Evolutionary conservation across 2,888 invertebrate genomes (phyloP).

Genomic region (Tetanocera ferruginea): DNA sequence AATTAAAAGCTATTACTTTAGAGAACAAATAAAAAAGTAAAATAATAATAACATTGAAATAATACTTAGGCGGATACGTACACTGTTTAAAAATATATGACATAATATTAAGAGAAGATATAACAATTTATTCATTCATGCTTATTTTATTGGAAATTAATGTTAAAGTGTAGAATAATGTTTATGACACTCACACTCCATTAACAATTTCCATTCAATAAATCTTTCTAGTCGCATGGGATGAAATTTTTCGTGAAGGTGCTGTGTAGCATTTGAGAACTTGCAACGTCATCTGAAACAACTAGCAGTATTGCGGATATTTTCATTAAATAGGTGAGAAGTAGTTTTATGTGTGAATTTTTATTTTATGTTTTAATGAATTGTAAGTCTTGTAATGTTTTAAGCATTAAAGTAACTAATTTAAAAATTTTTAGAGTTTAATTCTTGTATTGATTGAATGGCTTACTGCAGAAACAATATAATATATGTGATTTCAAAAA

Average conservation of each 20-base stretch:
- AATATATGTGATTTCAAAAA: too few species aligned
- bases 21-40: background rate
- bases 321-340: too few species aligned
- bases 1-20: background rate
- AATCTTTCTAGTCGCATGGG: constrained; percentile 40
- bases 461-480: too few species aligned
- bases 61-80: background rate
- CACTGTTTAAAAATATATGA: too few species aligned
- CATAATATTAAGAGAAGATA: background rate
- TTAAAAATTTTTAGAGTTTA: too few species aligned
- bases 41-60: background rate
- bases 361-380: too few species aligned
- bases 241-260: constrained; percentile 28
- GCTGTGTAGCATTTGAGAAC: constrained; percentile 2
- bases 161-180: too few species aligned
- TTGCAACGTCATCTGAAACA: constrained; percentile 45
- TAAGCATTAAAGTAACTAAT: too few species aligned
- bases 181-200: constrained; percentile 62
- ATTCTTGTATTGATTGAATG: too few species aligned
- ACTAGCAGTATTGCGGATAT: constrained; percentile 15
- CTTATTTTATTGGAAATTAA: too few species aligned
- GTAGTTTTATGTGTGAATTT: too few species aligned
- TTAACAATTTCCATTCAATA: constrained; percentile 60
- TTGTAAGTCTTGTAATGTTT: too few species aligned
- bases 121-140: background rate